Percentiles rank a stretch among this genome's conserved stretches.
Conservation (phyloP, 2,113 vertebrate species). For the Actenoides lindsayi region DNA sequence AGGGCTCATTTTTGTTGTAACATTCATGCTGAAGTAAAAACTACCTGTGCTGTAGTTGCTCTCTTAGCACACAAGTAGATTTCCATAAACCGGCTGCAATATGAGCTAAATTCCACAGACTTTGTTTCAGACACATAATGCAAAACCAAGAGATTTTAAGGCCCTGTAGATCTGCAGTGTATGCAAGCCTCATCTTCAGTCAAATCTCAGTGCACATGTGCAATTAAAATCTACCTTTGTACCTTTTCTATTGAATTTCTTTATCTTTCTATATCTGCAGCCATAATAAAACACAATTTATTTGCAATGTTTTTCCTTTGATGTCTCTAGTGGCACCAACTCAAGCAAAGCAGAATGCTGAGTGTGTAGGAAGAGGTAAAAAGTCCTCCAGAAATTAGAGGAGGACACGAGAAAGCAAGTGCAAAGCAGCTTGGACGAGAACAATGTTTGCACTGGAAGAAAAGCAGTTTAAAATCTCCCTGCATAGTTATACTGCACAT, state of each 20-base stretch:
- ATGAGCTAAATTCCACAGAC: neutral
- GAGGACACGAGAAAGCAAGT: neutral
- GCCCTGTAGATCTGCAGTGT: neutral
- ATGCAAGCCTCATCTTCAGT: neutral
- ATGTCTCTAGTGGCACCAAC: neutral
- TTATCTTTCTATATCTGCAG: conserved; percentile 21
- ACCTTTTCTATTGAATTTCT: conserved; percentile 29
- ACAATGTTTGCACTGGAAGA: neutral
- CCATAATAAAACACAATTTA: neutral
- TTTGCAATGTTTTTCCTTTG: neutral
- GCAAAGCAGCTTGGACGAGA: neutral
- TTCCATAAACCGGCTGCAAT: neutral
- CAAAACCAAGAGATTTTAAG: neutral
- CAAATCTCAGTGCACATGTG: neutral
- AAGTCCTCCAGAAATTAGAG: neutral
- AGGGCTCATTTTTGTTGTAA: neutral
- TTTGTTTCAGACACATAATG: conserved; percentile 2
- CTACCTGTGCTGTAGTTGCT: neutral
- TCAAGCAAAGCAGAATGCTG: neutral
- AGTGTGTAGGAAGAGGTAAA: neutral
- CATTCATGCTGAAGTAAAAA: neutral
- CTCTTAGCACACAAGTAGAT: neutral
- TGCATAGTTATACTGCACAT: neutral
- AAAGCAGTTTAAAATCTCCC: neutral
- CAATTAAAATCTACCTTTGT: conserved; percentile 33